Percentiles rank a stretch among this genome's conserved stretches.
phyloP scores from a whole-genome alignment of 2,888 invertebrate species.

The Diarsia mendica region DNA sequence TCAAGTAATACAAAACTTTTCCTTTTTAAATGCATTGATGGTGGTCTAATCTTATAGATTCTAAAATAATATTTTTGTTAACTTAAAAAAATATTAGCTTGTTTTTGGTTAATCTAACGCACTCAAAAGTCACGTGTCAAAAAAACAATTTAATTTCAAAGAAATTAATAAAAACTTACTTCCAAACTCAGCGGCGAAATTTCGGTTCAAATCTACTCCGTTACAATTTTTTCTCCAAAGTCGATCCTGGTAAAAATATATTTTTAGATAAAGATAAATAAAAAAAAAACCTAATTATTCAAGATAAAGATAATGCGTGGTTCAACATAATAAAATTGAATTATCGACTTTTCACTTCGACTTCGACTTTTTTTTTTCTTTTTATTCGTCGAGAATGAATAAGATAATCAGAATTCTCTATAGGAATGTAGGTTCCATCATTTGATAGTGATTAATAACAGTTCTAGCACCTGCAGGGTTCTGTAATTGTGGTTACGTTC shows the following conservation, averaged over 20 bases:
- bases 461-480: background rate
- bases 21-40: no score
- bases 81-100: no score
- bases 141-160: no score
- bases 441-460: background rate
- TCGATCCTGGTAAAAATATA: conserved; percentile 53
- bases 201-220: conserved; percentile 91
- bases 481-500: background rate
- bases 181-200: conserved; percentile 90
- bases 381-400: background rate
- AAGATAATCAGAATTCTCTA: background rate
- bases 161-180: conserved; percentile 66
- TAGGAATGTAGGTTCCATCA: background rate
- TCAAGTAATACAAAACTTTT: no score
- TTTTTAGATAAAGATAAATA: background rate
- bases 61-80: no score
- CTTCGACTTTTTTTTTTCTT: no score
- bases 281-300: background rate
- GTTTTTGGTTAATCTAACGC: no score
- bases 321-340: background rate
- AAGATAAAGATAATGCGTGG: background rate
- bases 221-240: conserved; percentile 63
- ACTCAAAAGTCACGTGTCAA: no score
- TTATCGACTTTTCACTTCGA: background rate
- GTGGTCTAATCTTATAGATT: no score